phyloP scores from a whole-genome alignment of 2,888 invertebrate species.

The Pristionchus japonicus region DNA sequence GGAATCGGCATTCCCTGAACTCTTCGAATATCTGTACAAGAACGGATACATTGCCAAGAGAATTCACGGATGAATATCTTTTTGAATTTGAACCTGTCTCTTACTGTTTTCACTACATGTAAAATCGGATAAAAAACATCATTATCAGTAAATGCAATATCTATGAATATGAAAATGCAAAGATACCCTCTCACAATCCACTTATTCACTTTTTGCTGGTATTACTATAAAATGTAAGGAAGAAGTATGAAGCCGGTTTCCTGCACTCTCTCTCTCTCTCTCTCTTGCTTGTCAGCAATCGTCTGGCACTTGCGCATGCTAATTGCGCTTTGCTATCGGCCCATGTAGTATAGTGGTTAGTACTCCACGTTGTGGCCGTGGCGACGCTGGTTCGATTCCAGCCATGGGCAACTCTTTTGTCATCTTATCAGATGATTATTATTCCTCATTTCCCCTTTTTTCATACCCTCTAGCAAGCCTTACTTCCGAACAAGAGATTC shows the following conservation, averaged over 20 bases:
- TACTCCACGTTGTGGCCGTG: slow-evolving; percentile 69
- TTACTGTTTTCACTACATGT: background rate
- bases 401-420: slow-evolving; percentile 50
- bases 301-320: background rate
- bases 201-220: too few species aligned
- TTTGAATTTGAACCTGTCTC: background rate
- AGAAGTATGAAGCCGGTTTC: background rate
- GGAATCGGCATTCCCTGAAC: background rate
- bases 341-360: slow-evolving; percentile 66
- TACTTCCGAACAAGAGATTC: too few species aligned
- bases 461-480: too few species aligned
- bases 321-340: background rate
- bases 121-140: background rate
- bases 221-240: background rate
- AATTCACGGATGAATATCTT: background rate
- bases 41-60: background rate
- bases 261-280: background rate
- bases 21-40: background rate
- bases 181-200: too few species aligned
- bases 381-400: slow-evolving; percentile 68
- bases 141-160: too few species aligned
- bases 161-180: too few species aligned
- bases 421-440: too few species aligned
- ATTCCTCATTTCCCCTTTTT: too few species aligned
- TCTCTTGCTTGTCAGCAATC: background rate